Base-by-base conservation (phyloP, 2,888 invertebrate genomes). In the Dorcus hopei region DNA sequence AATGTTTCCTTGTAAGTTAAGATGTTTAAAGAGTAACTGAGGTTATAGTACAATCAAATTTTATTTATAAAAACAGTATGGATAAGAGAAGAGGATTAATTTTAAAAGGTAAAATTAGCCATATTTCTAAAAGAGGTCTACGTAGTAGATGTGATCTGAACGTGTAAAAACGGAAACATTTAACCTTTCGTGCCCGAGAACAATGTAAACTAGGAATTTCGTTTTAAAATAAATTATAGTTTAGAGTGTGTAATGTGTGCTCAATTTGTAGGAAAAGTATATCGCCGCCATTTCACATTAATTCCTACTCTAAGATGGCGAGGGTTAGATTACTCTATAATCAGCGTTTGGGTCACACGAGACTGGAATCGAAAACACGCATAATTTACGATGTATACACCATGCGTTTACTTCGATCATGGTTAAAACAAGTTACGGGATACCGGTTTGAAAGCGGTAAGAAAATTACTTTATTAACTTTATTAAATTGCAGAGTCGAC, bases 401-500 rank as follows among this genome's bases (percentile, higher is more conserved):
- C 47, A 57, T 52, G 57, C 50, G 57, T 57, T 57, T 57, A 57
- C 57, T 52, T 57, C 57, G 57, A 57, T 57, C 57, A 41, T 42
- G 47, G 52, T 19, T 52, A 57, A 57, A 57, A 52, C 57, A 39
- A 52, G 57, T 57, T 56, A 42, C 52, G 47, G 26, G 55, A 56
- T 56, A 59, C 59, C 59, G 59, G 59, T 59, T 59, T 54, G 49
- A 52, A 23, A 26, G 39, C 57, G 51, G 47, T 49, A 60, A 54
- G 60, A 60, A 65, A 63, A 65, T 65, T 64, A 57, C 65, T 65
- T 65, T 65, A 65, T 65, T 65, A 65, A 64, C 61, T 61, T 62
- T 58, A 65, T 65, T 65, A 64, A 64, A 64, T 63, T 55, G 61
- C 61, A 52, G 50, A 56, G 59, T 45, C 23, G 45, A 45, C 19